Evolutionary conservation across 2,113 vertebrate species (phyloP).

Genomic region (Istiophorus platypterus): DNA sequence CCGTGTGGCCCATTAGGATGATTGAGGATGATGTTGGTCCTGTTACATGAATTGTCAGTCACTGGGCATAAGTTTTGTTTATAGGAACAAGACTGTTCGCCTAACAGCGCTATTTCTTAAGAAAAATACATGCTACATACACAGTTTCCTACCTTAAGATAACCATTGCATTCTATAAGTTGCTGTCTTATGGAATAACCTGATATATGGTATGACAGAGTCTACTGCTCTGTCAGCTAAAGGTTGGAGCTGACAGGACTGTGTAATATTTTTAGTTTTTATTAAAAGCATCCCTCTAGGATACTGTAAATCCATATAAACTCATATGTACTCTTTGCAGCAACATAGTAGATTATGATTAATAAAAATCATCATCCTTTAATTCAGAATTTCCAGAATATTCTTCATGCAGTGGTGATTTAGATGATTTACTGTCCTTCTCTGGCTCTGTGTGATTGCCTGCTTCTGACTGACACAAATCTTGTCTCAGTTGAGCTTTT

Average conservation of each 20-base stretch:
- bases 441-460: too few relatives aligned
- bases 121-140: not conserved
- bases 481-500: too few relatives aligned
- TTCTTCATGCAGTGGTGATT: slow-evolving; percentile 2
- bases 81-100: not conserved
- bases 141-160: not conserved
- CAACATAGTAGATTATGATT: not conserved
- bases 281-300: not conserved
- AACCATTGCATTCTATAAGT: not conserved
- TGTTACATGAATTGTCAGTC: slow-evolving; percentile 53
- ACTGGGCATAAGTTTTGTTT: slow-evolving; percentile 41
- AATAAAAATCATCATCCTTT: slow-evolving; percentile 10
- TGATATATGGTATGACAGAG: slow-evolving; percentile 3
- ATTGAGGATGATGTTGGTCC: slow-evolving; percentile 72
- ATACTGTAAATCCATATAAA: not conserved
- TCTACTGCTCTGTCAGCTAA: not conserved
- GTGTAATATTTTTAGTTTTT: not conserved
- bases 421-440: not conserved
- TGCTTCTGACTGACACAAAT: too few relatives aligned
- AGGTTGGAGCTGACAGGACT: slow-evolving; percentile 11
- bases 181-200: slow-evolving; percentile 9
- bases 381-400: slow-evolving; percentile 1
- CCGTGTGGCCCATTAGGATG: slow-evolving; percentile 70
- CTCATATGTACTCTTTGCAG: not conserved
- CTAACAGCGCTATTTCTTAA: not conserved